Evolutionary conservation across 2,888 invertebrate species (phyloP).

Genomic region (Crossocerus cetratus): DNA sequence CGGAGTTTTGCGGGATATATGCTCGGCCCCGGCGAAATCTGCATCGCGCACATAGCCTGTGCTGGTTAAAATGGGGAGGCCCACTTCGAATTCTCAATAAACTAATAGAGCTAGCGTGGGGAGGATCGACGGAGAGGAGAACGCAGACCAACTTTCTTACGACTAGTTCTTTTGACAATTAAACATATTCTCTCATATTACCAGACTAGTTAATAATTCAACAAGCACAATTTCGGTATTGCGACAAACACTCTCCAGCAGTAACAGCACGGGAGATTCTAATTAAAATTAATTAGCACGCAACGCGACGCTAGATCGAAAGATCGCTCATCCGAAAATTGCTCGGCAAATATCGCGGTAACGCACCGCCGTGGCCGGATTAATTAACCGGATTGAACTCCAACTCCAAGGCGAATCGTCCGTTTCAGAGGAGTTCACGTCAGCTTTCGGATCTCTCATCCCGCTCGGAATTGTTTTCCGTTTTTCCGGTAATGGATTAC

Average conservation of each 20-base stretch:
- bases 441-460: not conserved
- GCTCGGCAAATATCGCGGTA: slow-evolving; percentile 9
- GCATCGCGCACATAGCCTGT: no score
- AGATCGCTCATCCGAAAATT: not conserved
- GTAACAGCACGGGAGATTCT: not conserved
- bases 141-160: slow-evolving; percentile 22
- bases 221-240: slow-evolving; percentile 16
- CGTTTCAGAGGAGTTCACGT: slow-evolving; percentile 13
- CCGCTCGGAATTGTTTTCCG: slow-evolving; percentile 9
- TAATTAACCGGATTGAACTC: slow-evolving; percentile 33
- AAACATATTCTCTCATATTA: no score
- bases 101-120: not conserved
- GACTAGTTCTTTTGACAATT: slow-evolving; percentile 18
- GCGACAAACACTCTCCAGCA: slow-evolving; percentile 24
- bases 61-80: no score
- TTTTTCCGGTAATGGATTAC: slow-evolving; percentile 9
- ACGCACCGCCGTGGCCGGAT: not conserved
- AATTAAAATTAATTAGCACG: not conserved
- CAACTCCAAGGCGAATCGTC: slow-evolving; percentile 9
- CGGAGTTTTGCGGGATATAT: no score
- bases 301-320: not conserved
- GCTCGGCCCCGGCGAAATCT: no score
- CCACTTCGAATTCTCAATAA: not conserved
- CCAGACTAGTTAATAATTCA: no score
- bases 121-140: slow-evolving; percentile 18